Evolutionary conservation across 92 coral and sea anemone genomes (phyloP), one percentile per base, ranked within the genome.

Genomic region (Epizoanthus illoricatus): DNA sequence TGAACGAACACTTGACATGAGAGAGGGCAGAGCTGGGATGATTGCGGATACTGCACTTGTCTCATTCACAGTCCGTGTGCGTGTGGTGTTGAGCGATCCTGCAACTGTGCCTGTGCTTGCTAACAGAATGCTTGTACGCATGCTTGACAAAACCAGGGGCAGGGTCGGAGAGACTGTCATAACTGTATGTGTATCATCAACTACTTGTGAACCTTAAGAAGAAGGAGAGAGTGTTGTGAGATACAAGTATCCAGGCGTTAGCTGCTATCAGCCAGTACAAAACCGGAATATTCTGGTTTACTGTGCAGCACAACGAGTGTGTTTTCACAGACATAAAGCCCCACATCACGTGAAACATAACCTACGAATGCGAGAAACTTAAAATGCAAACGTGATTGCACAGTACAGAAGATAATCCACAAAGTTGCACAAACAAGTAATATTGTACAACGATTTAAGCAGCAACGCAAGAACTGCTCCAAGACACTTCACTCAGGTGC

Each of bases 181-280:
- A 61, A 55, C 39, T 60, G 81, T 40, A 11, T 42, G 58, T 23
- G 81, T 61, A 69, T 40, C 70, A 39, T 76, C 69, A 42, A 41
- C 20, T n/a, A 10, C 69, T 12, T 40, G 56, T 62, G 70, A 76
- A 76, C 70, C 81, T 76, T 76, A 39, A 60, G 81, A n/a, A 60
- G 65, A 61, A 41, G 47, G 69, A 41, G 59, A 41, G 9, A 28
- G 40, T 36, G 19, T 39, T 18, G 69, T 76, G 23, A 76, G 81
- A 76, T 72, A 47, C n/a, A 39, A 60, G 47, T 65, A 4, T 33
- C n/a, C n/a, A 16, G 72, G 12, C 23, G 7, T 43, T 3, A 65
- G 70, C 18, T 28, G 18, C 72, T 7, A 36, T 16, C 73, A 68
- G 73, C 42, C 40, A 33, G 73, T 15, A 66, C 71, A 66, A 66